Percentiles rank a stretch among this genome's conserved stretches.
These are phyloP conservation scores for Leptestheria dahalacensis DNA, from an alignment of 1,140 invertebrate species.

Conservation along the genomic window DNA sequence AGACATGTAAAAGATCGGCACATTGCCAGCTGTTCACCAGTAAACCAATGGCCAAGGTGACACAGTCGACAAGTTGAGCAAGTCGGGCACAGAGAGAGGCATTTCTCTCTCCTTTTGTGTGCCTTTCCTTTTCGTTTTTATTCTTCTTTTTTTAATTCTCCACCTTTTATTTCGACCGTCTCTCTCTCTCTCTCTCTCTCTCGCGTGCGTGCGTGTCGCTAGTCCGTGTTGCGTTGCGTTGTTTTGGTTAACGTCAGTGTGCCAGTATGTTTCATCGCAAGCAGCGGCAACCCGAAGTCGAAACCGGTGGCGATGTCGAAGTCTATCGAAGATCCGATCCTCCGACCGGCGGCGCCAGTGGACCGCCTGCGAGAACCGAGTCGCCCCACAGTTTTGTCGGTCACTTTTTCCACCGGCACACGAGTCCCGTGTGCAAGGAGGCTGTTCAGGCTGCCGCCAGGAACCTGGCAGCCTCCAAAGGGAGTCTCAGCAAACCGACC, in stretches of 20 bases:
- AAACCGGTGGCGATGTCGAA: neutral
- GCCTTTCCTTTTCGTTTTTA: neutral
- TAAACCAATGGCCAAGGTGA: neutral
- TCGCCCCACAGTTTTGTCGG: neutral
- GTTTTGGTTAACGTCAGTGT: neutral
- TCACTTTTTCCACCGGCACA: slow-evolving; percentile 4
- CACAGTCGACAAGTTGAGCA: neutral
- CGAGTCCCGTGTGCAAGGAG: slow-evolving; percentile 11
- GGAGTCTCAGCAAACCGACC: neutral
- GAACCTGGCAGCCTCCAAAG: neutral
- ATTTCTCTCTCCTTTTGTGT: neutral
- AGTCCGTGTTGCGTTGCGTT: neutral
- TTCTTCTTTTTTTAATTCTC: neutral
- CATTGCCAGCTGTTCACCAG: neutral
- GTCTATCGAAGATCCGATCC: slow-evolving; percentile 1
- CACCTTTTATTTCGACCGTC: no score
- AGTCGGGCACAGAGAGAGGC: neutral
- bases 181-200: no score
- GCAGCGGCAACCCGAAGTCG: neutral
- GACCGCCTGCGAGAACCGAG: neutral
- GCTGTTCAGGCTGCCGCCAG: slow-evolving; percentile 5
- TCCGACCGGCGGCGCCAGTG: neutral
- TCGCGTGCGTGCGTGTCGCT: neutral
- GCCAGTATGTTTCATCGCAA: slow-evolving; percentile 5
- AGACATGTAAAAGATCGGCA: neutral